Evolutionary conservation across 35 echinoderm and acorn worm species (phyloP).

Genomic region (Apostichopus japonicus): DNA sequence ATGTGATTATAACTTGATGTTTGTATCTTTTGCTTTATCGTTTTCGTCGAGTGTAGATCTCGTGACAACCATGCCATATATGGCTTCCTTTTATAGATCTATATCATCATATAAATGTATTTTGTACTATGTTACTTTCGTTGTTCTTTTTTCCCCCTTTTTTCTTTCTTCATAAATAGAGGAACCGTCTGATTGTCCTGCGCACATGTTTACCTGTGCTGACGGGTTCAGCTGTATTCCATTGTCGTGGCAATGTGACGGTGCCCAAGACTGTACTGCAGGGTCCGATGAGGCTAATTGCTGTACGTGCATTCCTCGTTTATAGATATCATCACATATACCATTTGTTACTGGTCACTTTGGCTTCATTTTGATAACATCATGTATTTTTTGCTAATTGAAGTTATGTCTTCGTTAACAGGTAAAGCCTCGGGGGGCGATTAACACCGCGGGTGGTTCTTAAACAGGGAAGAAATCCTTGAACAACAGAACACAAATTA

Average conservation of each 20-base stretch:
- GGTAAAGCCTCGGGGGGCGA: too few relatives aligned
- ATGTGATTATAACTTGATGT: not conserved
- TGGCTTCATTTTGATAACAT: not conserved
- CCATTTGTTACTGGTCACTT: not conserved
- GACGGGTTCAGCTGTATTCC: conserved; percentile 19
- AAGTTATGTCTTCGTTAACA: not conserved
- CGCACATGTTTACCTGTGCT: conserved; percentile 1
- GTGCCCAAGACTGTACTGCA: not conserved
- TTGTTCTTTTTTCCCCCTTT: not conserved
- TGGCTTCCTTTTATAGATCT: not conserved
- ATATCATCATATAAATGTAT: not conserved
- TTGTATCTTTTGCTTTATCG: not conserved
- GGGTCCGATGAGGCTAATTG: conserved; percentile 13
- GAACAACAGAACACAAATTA: too few relatives aligned
- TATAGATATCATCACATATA: not conserved
- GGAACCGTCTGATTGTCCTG: not conserved
- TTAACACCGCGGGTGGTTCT: too few relatives aligned
- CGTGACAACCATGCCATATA: not conserved
- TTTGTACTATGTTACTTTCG: not conserved
- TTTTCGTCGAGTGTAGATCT: not conserved
- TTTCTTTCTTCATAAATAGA: not conserved
- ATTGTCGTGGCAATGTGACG: not conserved
- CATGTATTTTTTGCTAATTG: not conserved
- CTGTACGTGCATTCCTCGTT: not conserved
- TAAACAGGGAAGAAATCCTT: too few relatives aligned